Percentiles rank a stretch among this genome's conserved stretches.
These are phyloP conservation scores for Alloplasta piceator DNA, from an alignment of 2,888 invertebrate genomes.

Conservation along the genomic window DNA sequence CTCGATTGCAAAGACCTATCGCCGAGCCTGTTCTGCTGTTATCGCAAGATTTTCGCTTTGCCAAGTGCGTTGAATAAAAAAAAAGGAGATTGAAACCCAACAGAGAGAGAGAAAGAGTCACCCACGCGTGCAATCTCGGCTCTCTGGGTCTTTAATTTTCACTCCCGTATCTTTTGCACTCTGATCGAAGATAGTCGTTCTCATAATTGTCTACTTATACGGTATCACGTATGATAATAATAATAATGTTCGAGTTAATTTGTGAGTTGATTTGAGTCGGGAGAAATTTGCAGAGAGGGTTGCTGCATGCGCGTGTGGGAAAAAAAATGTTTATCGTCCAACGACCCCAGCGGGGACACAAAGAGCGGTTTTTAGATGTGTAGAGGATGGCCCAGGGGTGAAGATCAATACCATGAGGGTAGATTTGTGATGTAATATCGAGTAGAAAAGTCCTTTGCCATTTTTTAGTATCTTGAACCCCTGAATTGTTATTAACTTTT, in stretches of 20 bases:
- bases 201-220: conserved; percentile 15
- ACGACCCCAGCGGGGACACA: conserved; percentile 49
- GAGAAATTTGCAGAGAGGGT: conserved; percentile 34
- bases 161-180: conserved; percentile 25
- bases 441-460: too few relatives aligned
- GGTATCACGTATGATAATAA: conserved; percentile 13
- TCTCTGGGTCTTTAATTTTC: conserved; percentile 35
- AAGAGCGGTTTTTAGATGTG: conserved; percentile 10
- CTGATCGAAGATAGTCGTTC: neutral
- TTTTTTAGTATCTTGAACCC: too few relatives aligned
- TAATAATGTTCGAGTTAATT: neutral
- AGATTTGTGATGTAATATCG: too few relatives aligned
- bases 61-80: neutral
- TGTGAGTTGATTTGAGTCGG: conserved; percentile 10
- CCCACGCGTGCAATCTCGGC: conserved; percentile 45
- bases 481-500: too few relatives aligned
- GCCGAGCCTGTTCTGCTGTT: neutral
- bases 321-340: conserved; percentile 48
- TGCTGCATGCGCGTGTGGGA: neutral
- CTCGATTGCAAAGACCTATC: too few relatives aligned
- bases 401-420: too few relatives aligned
- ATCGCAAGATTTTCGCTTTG: conserved; percentile 12
- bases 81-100: conserved; percentile 33
- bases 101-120: conserved; percentile 8
- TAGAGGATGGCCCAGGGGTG: too few relatives aligned